Evolutionary conservation across 2,888 invertebrate genomes (phyloP), one percentile per base, ranked within the genome.

Genomic region (Andrena hattorfiana): DNA sequence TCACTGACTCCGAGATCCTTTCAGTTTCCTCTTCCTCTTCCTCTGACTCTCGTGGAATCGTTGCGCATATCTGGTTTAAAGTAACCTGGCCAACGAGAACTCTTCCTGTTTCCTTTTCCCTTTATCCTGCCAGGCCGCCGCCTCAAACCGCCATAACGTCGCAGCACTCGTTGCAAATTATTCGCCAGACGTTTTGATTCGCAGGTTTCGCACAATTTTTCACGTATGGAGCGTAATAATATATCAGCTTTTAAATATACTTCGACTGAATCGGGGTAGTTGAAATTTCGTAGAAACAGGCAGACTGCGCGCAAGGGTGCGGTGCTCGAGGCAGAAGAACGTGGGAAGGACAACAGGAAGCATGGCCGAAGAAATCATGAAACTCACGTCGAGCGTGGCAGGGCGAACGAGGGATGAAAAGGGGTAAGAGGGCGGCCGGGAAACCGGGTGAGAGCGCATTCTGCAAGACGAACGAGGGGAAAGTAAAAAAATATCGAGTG

Each of bases 401-500:
- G 48, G 49, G 32, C 30, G 68, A 67, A 59, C 68, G 82, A 67
- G 35, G 26, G 42, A 66, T 32, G 51, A 68, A 51, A 64, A 30
- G 72, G 60, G 56, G 74, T 64, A 69, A n/a, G 56, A 32, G 64
- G 10, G 42, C 67, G 63, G 67, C 30, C 35, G 84, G 64, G 74
- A 74, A 71, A 73, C 66, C 68, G 71, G 67, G 56, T 32, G 76
- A 84, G 83, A 81, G 84, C 64, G 77, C 72, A 82, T 62, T 77
- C 77, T 67, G 82, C 85, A 84, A 87, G 87, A 86, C 81, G 85
- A 87, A 79, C 80, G 85, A 85, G 87, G 86, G 79, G 56, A 69
- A 64, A 77, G 73, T 71, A 73, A 87, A 90, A 91, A 93, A 93
- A 92, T 92, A 92, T 92, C 91, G 90, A 87, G 86, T 66, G 83